phyloP scores from a whole-genome alignment of 1,140 invertebrate genomes.

The Acyrthosiphon pisum region DNA sequence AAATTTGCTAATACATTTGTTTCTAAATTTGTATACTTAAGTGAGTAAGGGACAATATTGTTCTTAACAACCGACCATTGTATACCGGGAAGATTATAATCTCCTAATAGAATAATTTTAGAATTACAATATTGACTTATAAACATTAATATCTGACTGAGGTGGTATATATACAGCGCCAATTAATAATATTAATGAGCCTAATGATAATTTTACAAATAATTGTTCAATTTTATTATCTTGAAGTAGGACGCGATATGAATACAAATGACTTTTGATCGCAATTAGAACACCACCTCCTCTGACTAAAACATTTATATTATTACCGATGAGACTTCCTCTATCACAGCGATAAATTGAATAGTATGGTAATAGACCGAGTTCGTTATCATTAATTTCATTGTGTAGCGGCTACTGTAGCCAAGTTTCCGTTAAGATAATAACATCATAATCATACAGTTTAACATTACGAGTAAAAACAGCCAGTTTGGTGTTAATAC shows the following conservation, averaged over 20 bases:
- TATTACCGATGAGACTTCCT: not conserved
- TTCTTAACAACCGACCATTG: not conserved
- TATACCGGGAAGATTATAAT: not conserved
- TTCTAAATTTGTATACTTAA: not conserved
- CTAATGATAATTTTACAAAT: not conserved
- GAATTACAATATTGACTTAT: not conserved
- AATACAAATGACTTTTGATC: not conserved
- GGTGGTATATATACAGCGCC: not conserved
- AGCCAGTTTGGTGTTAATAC: no score
- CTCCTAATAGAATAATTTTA: not conserved
- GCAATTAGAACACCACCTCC: not conserved
- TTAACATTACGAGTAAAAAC: no score
- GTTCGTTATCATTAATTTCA: no score
- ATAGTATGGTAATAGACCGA: no score
- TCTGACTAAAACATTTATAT: not conserved
- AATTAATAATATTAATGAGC: not conserved
- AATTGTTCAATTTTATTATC: not conserved
- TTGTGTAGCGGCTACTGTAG: no score
- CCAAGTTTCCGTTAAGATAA: no score
- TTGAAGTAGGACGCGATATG: not conserved
- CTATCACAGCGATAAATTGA: no score
- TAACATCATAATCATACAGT: no score
- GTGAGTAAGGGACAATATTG: not conserved
- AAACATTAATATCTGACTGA: not conserved
- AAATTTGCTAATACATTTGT: not conserved